phyloP scores from a whole-genome alignment of 2,113 vertebrate species.

The Pangasianodon hypophthalmus region DNA sequence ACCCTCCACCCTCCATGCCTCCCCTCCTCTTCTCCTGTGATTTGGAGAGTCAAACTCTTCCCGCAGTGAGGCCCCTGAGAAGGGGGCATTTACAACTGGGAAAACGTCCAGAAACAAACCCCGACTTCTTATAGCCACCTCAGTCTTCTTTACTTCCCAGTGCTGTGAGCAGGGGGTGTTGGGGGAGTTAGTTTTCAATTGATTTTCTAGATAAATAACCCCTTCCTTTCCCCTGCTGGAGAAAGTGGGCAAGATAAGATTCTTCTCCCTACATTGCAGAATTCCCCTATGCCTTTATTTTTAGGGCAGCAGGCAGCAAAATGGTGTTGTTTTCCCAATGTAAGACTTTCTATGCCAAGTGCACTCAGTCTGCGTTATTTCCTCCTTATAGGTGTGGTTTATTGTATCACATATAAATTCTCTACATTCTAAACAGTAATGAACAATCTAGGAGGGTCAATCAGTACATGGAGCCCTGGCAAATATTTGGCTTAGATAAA shows the following conservation, averaged over 20 bases:
- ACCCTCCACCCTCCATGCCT: constrained; percentile 60
- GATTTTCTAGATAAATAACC: constrained; percentile 58
- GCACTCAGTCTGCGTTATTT: not conserved
- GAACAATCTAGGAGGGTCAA: not conserved
- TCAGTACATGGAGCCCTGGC: not conserved
- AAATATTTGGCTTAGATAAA: constrained; percentile 38
- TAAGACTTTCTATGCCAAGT: not conserved
- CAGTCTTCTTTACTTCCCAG: constrained; percentile 57
- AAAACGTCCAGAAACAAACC: constrained; percentile 72
- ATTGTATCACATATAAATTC: constrained; percentile 21
- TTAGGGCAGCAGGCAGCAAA: not conserved
- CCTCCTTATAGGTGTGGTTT: not conserved
- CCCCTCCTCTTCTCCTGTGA: constrained; percentile 53
- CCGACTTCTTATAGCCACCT: constrained; percentile 72
- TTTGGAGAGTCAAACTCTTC: constrained; percentile 62
- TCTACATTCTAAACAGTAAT: constrained; percentile 1
- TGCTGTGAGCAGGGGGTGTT: constrained; percentile 51
- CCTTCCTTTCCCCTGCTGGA: constrained; percentile 22
- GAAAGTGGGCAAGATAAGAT: constrained; percentile 11
- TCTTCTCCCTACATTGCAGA: constrained; percentile 22
- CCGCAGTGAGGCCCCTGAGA: constrained; percentile 72
- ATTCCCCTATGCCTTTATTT: not conserved
- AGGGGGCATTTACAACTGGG: constrained; percentile 75
- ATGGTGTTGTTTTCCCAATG: not conserved
- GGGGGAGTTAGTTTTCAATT: constrained; percentile 61